Conservation (phyloP, 2,797 vertebrate species). For the Hemibagrus guttatus region DNA sequence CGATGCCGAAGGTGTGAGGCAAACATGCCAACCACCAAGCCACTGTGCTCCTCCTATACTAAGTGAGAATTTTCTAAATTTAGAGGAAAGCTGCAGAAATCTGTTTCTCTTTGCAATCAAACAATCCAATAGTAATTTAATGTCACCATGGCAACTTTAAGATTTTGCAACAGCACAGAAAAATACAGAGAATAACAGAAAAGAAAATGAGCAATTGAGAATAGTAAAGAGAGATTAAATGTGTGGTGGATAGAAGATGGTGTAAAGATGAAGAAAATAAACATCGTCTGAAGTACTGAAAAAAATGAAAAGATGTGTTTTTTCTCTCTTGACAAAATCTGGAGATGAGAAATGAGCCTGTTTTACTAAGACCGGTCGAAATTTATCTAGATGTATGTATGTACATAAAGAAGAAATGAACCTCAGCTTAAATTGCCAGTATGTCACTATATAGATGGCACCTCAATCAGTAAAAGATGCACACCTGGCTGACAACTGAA, state of each 20-base stretch:
- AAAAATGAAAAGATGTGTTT: not conserved
- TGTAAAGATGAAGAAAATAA: not conserved
- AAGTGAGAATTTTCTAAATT: not conserved
- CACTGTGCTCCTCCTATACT: too few relatives aligned
- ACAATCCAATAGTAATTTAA: not conserved
- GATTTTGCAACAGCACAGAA: not conserved
- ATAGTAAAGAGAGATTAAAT: not conserved
- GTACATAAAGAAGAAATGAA: not conserved
- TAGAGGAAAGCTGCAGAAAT: not conserved
- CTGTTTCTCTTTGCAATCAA: not conserved
- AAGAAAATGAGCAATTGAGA: not conserved
- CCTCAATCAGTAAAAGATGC: not conserved
- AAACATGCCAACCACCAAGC: too few relatives aligned
- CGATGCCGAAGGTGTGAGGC: too few relatives aligned
- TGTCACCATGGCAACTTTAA: conserved; percentile 2
- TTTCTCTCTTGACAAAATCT: not conserved
- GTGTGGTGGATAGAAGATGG: not conserved
- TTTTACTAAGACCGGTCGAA: not conserved
- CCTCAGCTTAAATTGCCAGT: not conserved
- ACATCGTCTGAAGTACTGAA: too few relatives aligned
- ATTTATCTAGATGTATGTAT: not conserved
- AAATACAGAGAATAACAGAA: not conserved
- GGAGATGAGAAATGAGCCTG: not conserved
- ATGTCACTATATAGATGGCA: not conserved
- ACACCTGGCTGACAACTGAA: not conserved